Percentiles rank a stretch among this genome's conserved stretches.
These are phyloP conservation scores for rat (Rattus norvegicus) DNA, from an alignment of 2,113 vertebrate species.

Conservation along the genomic window GRCr8 NC_086033.1:101350001-101350500, in stretches of 20 bases:
- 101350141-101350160: neutral
- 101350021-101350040: neutral
- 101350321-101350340: neutral
- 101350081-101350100: neutral
- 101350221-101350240: neutral
- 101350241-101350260: neutral
- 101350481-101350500: neutral
- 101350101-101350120: neutral
- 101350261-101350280: neutral
- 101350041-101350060: neutral
- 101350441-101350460: neutral
- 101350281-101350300: neutral
- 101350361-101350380: constrained; percentile 13
- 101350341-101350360: too few relatives aligned
- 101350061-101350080: fast-evolving
- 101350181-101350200: neutral
- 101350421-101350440: neutral
- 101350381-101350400: constrained; percentile 20
- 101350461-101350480: neutral
- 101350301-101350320: neutral
- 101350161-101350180: neutral
- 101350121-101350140: neutral
- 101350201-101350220: neutral
- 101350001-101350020: neutral
- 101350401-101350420: neutral